A percentile compares a stretch with the other conserved stretches of the same genome.
These are phyloP conservation scores for Microplitis deprimator DNA, from an alignment of 2,888 invertebrate species.

Conservation along the genomic window DNA sequence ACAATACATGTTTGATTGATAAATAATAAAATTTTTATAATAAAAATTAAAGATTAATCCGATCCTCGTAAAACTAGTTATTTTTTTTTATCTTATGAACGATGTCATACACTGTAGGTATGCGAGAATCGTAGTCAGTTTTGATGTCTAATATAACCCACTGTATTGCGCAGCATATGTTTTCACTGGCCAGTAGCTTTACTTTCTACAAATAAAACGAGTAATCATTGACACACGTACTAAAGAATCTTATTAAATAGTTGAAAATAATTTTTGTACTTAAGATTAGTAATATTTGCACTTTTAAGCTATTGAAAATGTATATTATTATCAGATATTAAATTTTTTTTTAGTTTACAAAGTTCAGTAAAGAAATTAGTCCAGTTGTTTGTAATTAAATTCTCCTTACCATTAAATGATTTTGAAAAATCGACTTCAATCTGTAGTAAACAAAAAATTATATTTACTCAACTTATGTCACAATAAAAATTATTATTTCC, in stretches of 20 bases:
- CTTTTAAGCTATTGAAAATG: too few relatives aligned
- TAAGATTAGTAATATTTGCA: too few relatives aligned
- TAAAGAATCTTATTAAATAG: too few relatives aligned
- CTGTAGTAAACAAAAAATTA: neutral
- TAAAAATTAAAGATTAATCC: too few relatives aligned
- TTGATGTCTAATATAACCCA: slow-evolving; percentile 23
- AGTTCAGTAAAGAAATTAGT: neutral
- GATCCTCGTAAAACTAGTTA: too few relatives aligned
- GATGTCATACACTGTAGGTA: slow-evolving; percentile 30
- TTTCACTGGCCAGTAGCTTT: slow-evolving; percentile 22
- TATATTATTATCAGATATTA: too few relatives aligned
- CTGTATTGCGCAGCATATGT: slow-evolving; percentile 27
- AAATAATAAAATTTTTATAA: too few relatives aligned
- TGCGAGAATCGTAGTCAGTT: slow-evolving; percentile 14
- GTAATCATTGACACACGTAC: too few relatives aligned
- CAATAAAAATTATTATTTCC: neutral
- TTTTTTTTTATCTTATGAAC: slow-evolving; percentile 28
- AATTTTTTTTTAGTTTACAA: neutral
- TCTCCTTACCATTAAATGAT: neutral
- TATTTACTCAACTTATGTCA: neutral
- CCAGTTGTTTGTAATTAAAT: neutral
- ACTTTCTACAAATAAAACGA: too few relatives aligned
- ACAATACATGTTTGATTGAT: too few relatives aligned
- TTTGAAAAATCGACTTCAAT: neutral
- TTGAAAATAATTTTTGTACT: too few relatives aligned